phyloP scores from a whole-genome alignment of 2,888 invertebrate genomes.

The Agrotis puta region DNA sequence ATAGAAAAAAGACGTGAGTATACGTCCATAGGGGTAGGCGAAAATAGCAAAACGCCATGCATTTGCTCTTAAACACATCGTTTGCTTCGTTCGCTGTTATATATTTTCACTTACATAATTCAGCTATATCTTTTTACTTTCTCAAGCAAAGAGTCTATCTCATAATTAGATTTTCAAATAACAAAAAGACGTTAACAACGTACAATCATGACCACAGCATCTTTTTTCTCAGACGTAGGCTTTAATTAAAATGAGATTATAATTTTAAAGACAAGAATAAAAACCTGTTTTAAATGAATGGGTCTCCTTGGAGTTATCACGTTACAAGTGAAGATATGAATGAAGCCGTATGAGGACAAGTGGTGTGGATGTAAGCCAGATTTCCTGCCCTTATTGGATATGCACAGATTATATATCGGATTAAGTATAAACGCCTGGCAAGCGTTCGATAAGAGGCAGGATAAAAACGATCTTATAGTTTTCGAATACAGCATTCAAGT shows the following conservation, averaged over 20 bases:
- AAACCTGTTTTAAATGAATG: constrained; percentile 48
- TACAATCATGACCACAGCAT: constrained; percentile 22
- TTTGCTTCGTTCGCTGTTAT: not conserved
- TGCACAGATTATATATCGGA: constrained; percentile 49
- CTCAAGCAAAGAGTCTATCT: constrained; percentile 10
- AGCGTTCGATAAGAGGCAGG: constrained; percentile 16
- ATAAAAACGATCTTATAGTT: constrained; percentile 10
- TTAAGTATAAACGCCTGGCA: constrained; percentile 35
- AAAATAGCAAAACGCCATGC: too few species aligned
- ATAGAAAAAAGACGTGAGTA: too few species aligned
- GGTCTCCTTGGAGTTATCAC: constrained; percentile 45
- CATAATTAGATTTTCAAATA: constrained; percentile 23
- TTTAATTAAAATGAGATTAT: constrained; percentile 39
- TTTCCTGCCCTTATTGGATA: constrained; percentile 60
- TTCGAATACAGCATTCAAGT: not conserved
- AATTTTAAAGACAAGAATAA: constrained; percentile 24
- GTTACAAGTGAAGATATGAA: constrained; percentile 53
- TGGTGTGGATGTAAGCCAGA: constrained; percentile 58
- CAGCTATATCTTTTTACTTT: not conserved
- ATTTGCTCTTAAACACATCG: too few species aligned
- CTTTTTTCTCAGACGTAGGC: constrained; percentile 21
- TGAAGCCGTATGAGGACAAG: constrained; percentile 64
- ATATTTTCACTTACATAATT: not conserved
- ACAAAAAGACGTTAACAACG: constrained; percentile 15
- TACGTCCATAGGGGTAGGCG: too few species aligned